These are phyloP conservation scores for Hemistola chrysoprasaria DNA, from an alignment of 2,888 invertebrate genomes.

Conservation along the genomic window DNA sequence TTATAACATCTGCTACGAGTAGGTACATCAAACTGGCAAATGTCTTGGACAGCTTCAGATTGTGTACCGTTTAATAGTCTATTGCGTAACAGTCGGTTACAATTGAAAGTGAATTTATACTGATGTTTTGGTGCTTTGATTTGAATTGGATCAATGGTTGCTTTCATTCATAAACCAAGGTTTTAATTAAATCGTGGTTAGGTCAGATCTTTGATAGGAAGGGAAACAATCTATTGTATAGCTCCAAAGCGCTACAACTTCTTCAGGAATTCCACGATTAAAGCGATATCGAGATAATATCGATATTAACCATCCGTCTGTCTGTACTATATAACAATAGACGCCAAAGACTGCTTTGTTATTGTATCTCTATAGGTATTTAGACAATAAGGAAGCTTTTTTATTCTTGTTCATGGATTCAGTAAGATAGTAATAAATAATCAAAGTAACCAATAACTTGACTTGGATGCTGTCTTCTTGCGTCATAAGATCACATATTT, in stretches of 20 bases:
- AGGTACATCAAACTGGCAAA: slow-evolving; percentile 68
- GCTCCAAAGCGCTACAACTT: slow-evolving; percentile 1
- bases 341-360: slow-evolving; percentile 1
- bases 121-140: slow-evolving; percentile 21
- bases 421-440: slow-evolving; percentile 8
- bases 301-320: slow-evolving; percentile 35
- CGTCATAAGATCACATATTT: too few relatives aligned
- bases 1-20: slow-evolving; percentile 49
- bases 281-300: slow-evolving; percentile 44
- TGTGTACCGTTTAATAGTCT: slow-evolving; percentile 63
- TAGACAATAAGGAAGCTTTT: neutral
- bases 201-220: too few relatives aligned
- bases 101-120: slow-evolving; percentile 51
- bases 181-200: neutral
- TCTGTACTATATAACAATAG: slow-evolving; percentile 23
- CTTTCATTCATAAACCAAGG: too few relatives aligned
- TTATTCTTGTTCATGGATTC: slow-evolving; percentile 4
- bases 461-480: too few relatives aligned
- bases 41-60: slow-evolving; percentile 54
- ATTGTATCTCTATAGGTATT: neutral
- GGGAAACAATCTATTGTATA: too few relatives aligned
- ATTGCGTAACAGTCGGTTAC: slow-evolving; percentile 55
- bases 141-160: slow-evolving; percentile 14
- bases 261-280: slow-evolving; percentile 47
- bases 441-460: too few relatives aligned